These are phyloP conservation scores for Pseudochirops cupreus DNA, from an alignment of 2,797 vertebrate genomes.

Conservation along the genomic window DNA sequence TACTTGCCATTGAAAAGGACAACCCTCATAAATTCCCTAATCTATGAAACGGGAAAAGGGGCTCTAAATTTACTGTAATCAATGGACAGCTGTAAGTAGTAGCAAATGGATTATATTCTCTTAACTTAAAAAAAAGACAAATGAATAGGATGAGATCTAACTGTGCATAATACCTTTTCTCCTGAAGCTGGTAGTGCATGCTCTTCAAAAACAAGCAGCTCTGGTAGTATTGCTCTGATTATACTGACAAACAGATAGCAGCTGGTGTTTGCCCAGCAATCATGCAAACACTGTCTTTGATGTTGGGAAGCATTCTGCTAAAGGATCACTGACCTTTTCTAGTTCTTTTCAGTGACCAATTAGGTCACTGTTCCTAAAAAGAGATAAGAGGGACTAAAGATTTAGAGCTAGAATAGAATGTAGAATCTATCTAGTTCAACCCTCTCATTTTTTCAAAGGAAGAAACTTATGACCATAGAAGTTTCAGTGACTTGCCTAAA, in stretches of 20 bases:
- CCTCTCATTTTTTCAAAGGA: too few relatives aligned
- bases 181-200: not conserved
- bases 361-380: not conserved
- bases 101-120: not conserved
- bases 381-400: too few relatives aligned
- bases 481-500: too few relatives aligned
- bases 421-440: too few relatives aligned
- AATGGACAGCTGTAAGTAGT: conserved; percentile 10
- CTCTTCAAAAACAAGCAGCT: conserved; percentile 22
- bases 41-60: conserved; percentile 36
- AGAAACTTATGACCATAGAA: too few relatives aligned
- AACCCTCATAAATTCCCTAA: conserved; percentile 54
- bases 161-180: not conserved
- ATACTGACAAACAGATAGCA: not conserved
- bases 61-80: conserved; percentile 37
- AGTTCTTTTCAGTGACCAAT: not conserved
- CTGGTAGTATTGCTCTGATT: not conserved
- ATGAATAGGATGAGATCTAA: conserved; percentile 18
- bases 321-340: not conserved
- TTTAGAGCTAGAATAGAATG: too few relatives aligned
- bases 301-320: not conserved
- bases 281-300: conserved; percentile 41
- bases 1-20: conserved; percentile 56
- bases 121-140: conserved; percentile 32
- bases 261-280: not conserved